A percentile compares a stretch with the other conserved stretches of the same genome.
These are phyloP conservation scores for Protophormia terraenovae DNA, from an alignment of 2,888 invertebrate species.

Conservation along the genomic window DNA sequence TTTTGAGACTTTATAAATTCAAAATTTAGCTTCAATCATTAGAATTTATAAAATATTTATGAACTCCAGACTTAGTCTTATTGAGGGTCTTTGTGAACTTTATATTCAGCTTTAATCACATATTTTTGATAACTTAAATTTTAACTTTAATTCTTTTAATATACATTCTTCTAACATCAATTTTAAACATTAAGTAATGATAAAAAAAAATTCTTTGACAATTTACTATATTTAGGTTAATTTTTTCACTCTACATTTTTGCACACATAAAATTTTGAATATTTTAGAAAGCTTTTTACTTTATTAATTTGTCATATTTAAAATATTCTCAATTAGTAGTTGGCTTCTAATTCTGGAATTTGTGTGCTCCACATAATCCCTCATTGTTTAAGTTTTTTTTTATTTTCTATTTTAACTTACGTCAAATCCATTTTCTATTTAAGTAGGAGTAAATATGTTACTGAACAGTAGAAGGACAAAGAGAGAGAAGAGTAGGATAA, in stretches of 20 bases:
- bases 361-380: constrained; percentile 33
- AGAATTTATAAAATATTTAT: no score
- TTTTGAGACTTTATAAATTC: no score
- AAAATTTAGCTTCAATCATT: no score
- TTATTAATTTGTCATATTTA: background rate
- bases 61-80: no score
- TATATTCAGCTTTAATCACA: no score
- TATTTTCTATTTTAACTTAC: background rate
- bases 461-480: background rate
- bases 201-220: background rate
- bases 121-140: no score
- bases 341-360: constrained; percentile 5
- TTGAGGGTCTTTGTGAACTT: no score
- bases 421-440: background rate
- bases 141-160: no score
- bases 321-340: background rate
- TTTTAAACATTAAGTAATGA: background rate
- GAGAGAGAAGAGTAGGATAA: background rate
- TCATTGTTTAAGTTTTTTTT: background rate
- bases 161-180: no score
- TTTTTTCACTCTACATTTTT: background rate
- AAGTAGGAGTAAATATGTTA: background rate
- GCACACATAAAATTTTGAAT: background rate
- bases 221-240: background rate
- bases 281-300: background rate